phyloP scores from a whole-genome alignment of 30 jellyfish, hydroid and myxozoan species.

The Hydractinia echinata region DNA sequence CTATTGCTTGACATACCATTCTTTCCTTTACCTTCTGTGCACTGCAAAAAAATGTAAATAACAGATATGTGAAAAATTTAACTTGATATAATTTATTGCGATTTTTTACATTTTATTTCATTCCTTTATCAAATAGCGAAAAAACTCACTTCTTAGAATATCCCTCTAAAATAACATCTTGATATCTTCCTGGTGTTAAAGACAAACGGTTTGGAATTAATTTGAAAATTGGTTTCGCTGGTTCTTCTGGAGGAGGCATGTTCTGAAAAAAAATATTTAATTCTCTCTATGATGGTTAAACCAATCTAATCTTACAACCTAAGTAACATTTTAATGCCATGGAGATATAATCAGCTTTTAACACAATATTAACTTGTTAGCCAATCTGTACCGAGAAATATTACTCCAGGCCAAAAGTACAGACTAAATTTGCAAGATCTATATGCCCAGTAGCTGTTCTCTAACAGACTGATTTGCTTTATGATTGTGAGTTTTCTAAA shows the following conservation, averaged over 20 bases:
- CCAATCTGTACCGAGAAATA: too few relatives aligned
- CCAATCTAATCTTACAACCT: too few relatives aligned
- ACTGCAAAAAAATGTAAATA: conserved; percentile 27
- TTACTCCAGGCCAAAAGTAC: too few relatives aligned
- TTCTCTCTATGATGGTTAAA: background rate
- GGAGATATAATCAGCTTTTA: too few relatives aligned
- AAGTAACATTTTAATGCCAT: too few relatives aligned
- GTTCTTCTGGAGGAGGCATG: conserved; percentile 88
- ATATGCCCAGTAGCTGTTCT: too few relatives aligned
- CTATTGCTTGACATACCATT: conserved; percentile 89
- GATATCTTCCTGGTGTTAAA: conserved; percentile 89
- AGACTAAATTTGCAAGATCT: too few relatives aligned
- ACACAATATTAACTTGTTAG: too few relatives aligned
- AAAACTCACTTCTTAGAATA: conserved; percentile 52
- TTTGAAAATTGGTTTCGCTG: conserved; percentile 82
- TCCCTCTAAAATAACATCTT: conserved; percentile 84
- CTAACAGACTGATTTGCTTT: too few relatives aligned
- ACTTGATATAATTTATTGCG: background rate
- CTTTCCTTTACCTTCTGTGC: conserved; percentile 77
- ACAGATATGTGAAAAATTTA: background rate
- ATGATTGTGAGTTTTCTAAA: too few relatives aligned
- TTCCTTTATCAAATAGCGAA: background rate
- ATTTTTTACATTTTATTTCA: background rate
- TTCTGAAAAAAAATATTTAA: conserved; percentile 35
- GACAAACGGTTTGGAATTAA: conserved; percentile 80